Percentiles rank a stretch among this genome's conserved stretches.
Evolutionary conservation across 2,797 vertebrate species (phyloP).

Genomic region (Typhlichthys subterraneus): DNA sequence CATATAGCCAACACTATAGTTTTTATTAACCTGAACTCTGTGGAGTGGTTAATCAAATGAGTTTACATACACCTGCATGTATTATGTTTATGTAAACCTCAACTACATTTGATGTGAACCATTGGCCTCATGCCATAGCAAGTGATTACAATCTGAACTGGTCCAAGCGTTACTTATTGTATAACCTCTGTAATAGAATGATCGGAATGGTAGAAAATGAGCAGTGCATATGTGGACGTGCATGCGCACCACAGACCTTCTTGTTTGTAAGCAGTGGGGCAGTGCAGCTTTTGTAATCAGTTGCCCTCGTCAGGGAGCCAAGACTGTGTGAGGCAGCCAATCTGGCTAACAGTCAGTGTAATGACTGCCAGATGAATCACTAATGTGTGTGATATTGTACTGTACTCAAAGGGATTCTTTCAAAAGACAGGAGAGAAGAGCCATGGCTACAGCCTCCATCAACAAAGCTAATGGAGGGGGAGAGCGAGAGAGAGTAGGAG

Average conservation of each 20-base stretch:
- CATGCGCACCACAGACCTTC: neutral
- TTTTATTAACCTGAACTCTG: no score
- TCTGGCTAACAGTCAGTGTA: slow-evolving; percentile 28
- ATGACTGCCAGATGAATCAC: slow-evolving; percentile 32
- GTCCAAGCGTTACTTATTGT: no score
- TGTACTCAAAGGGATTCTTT: slow-evolving; percentile 33
- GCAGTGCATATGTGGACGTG: neutral
- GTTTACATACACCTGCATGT: no score
- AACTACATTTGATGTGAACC: no score
- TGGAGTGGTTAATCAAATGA: no score
- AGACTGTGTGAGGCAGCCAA: slow-evolving; percentile 9
- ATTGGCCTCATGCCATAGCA: no score
- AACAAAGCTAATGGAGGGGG: slow-evolving; percentile 18
- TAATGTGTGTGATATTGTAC: slow-evolving; percentile 25
- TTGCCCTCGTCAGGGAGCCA: slow-evolving; percentile 24
- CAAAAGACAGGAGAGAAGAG: slow-evolving; percentile 18
- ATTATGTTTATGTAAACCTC: no score
- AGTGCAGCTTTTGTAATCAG: neutral
- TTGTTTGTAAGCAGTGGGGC: no score
- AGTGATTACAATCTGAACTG: no score
- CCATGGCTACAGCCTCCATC: slow-evolving; percentile 27
- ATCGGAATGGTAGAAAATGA: neutral
- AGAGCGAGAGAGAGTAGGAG: slow-evolving; percentile 9
- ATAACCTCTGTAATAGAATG: no score
- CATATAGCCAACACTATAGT: no score